phyloP scores from a whole-genome alignment of 2,113 vertebrate species.

The Sphyrna mokarran region DNA sequence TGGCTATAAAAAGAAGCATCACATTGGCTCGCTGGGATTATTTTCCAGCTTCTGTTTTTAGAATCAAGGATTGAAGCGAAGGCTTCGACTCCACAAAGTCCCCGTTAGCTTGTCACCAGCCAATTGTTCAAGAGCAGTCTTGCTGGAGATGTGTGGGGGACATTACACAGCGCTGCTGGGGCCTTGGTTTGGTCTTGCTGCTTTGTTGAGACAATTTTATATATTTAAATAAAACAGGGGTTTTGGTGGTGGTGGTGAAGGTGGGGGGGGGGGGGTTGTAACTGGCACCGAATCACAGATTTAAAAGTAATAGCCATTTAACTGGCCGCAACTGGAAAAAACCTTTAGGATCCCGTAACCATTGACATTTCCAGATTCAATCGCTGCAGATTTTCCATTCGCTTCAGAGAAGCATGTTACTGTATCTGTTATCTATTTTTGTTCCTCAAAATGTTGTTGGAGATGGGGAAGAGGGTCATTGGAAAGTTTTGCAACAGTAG shows the following conservation, averaged over 20 bases:
- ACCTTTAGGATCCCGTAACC: not conserved
- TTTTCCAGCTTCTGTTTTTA: not conserved
- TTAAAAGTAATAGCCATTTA: not conserved
- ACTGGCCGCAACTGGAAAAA: not conserved
- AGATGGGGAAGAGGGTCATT: not conserved
- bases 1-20: conserved; percentile 12
- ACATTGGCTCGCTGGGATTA: not conserved
- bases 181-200: not conserved
- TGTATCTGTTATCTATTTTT: not conserved
- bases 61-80: not conserved
- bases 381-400: not conserved
- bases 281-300: not conserved
- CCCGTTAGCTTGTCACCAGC: not conserved
- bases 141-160: not conserved
- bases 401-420: not conserved
- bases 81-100: not conserved
- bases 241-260: no score
- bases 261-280: no score
- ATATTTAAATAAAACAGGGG: no score
- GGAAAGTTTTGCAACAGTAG: not conserved
- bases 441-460: not conserved
- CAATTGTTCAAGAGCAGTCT: not conserved
- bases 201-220: not conserved
- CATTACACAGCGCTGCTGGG: not conserved
- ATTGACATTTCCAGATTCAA: not conserved